Evolutionary conservation across 2,888 invertebrate species (phyloP).

Genomic region (Rosalia funebris): DNA sequence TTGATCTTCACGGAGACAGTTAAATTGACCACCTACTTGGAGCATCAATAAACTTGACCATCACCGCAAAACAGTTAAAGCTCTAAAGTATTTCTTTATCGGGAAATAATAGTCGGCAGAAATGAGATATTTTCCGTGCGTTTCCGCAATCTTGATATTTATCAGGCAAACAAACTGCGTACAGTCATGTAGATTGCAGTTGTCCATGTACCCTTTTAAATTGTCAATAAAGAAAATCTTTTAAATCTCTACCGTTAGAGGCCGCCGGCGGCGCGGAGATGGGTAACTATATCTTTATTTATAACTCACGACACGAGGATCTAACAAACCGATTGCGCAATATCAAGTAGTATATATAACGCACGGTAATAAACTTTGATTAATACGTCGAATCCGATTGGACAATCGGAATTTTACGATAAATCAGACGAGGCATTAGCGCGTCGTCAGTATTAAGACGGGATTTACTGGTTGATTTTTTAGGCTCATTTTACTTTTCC

Average conservation of each 20-base stretch:
- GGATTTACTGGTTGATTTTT: too few species aligned
- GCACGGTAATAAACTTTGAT: conserved; percentile 46
- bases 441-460: too few species aligned
- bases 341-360: conserved; percentile 49
- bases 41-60: conserved; percentile 1
- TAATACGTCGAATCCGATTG: conserved; percentile 47
- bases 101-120: conserved; percentile 29
- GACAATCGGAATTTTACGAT: too few species aligned
- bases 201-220: conserved; percentile 51
- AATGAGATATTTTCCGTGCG: conserved; percentile 42
- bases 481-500: too few species aligned
- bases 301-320: conserved; percentile 53
- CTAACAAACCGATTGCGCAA: conserved; percentile 48
- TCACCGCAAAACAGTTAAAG: background rate
- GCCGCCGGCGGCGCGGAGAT: conserved; percentile 44
- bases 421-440: too few species aligned
- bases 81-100: conserved; percentile 18
- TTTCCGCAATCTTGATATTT: conserved; percentile 50
- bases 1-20: background rate
- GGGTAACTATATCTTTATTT: conserved; percentile 57
- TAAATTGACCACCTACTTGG: conserved; percentile 9
- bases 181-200: conserved; percentile 47
- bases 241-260: conserved; percentile 50
- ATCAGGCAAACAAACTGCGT: conserved; percentile 52
- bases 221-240: conserved; percentile 53